phyloP scores from a whole-genome alignment of 2,888 invertebrate species.

The Sipunculus nudus region DNA sequence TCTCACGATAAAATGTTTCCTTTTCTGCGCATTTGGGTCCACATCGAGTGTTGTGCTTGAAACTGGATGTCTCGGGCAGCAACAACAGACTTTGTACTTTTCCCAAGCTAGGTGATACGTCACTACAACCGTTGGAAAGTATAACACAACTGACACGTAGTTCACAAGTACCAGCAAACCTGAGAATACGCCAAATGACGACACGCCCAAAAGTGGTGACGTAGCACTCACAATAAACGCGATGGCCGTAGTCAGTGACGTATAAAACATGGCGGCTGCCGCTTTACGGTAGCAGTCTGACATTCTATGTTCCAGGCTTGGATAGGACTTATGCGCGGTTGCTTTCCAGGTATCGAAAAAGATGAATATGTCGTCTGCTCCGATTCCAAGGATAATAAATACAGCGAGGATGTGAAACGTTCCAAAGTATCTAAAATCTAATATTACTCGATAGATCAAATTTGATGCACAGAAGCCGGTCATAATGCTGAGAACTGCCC shows the following conservation, averaged over 20 bases:
- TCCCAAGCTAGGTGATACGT: constrained; percentile 40
- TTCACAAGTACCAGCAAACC: constrained; percentile 55
- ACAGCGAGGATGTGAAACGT: constrained; percentile 60
- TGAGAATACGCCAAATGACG: constrained; percentile 56
- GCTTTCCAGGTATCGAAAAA: constrained; percentile 54
- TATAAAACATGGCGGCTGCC: constrained; percentile 55
- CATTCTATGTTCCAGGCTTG: constrained; percentile 45
- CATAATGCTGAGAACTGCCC: constrained; percentile 34
- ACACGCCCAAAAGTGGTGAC: constrained; percentile 53
- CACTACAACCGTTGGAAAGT: constrained; percentile 55
- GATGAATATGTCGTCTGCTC: constrained; percentile 58
- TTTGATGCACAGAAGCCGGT: constrained; percentile 25
- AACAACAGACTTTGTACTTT: constrained; percentile 19
- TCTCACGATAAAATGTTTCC: constrained; percentile 18
- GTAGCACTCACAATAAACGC: constrained; percentile 57
- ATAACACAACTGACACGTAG: constrained; percentile 60
- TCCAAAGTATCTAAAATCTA: constrained; percentile 48
- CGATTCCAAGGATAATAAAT: constrained; percentile 62
- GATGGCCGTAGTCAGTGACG: constrained; percentile 57
- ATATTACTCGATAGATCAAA: background rate
- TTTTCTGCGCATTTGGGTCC: background rate
- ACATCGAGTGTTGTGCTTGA: background rate
- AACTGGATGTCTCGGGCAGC: background rate
- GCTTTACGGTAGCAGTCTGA: constrained; percentile 55
- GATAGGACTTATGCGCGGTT: constrained; percentile 32